Conservation (phyloP, 2,797 vertebrate genomes). For the Trematomus bernacchii region DNA sequence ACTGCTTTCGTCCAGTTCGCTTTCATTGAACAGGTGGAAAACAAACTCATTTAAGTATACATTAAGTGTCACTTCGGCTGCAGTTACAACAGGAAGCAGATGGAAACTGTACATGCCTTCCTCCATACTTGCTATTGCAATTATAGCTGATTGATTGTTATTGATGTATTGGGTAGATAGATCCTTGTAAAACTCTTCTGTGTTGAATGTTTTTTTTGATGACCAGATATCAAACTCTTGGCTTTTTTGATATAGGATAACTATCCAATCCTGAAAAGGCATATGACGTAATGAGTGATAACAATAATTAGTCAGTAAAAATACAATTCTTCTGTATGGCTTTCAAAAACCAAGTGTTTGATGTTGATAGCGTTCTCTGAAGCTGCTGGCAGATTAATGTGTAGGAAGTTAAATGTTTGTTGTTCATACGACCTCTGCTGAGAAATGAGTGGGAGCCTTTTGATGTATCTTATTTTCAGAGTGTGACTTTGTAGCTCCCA, state of each 20-base stretch:
- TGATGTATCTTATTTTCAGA: constrained; percentile 44
- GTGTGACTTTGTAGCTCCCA: constrained; percentile 32
- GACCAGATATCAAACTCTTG: not conserved
- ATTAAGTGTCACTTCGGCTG: not conserved
- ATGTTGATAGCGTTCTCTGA: not conserved
- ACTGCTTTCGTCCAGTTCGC: not conserved
- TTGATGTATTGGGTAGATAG: not conserved
- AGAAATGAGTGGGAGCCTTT: constrained; percentile 31
- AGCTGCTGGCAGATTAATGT: constrained; percentile 13
- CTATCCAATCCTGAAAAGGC: not conserved
- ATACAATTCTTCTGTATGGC: not conserved
- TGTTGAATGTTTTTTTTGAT: not conserved
- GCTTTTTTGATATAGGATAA: not conserved
- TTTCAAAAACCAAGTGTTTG: too few species aligned
- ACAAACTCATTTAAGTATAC: not conserved
- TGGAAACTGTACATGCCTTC: not conserved
- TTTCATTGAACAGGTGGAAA: not conserved
- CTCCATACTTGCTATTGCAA: not conserved
- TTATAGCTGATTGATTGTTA: not conserved
- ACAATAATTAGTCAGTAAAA: not conserved
- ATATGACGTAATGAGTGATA: not conserved
- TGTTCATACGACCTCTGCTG: not conserved
- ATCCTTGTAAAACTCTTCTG: not conserved
- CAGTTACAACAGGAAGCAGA: not conserved
- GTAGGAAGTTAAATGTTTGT: constrained; percentile 29